Base-by-base conservation (phyloP, 2,888 invertebrate species). In the Lasioglossum zephyrum region DNA sequence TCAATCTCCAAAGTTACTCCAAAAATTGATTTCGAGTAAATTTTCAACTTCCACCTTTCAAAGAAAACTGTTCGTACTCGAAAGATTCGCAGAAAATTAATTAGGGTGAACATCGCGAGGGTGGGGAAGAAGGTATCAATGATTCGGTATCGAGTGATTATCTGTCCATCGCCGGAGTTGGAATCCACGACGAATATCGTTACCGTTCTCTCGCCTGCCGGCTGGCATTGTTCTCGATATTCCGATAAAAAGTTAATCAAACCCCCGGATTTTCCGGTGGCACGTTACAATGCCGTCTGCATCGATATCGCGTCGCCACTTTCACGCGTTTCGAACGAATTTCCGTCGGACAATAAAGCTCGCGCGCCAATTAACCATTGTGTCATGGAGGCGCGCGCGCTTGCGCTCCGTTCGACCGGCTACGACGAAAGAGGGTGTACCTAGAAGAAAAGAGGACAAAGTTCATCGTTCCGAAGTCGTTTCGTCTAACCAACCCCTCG, bases 181-280 rank as follows among this genome's bases (percentile, higher is more conserved):
- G 22, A 18, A 66, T 18, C 31, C 9, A 36, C 53, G 49, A 75
- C 63, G 81, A 81, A 83, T 81, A 60, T 76, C 83, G 83, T 83
- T 63, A 76, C 44, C 49, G n/a, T 44, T 73, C 47, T 77, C 22
- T 60, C 22, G 26, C 57, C 60, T 26, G 39, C 31, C 31, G 22
- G 39, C 11, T 4, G 39, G 22, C 72, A 84, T 84, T 82, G 83
- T 84, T 84, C 84, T 53, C 26, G 66, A 82, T 84, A 75, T 84
- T 83, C 84, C 83, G 72, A 82, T 84, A 84, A 78, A 84, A 82
- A 75, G 83, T 82, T 84, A 84, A 84, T 84, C 83, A 83, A 84
- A 63, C 82, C 69, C 26, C 66, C n/a, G 84, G 83, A 79, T 82
- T 82, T 84, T 26, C 79, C 79, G 78, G 22, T 60, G 44, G 18